Conservation (phyloP, 2,888 invertebrate genomes). For the Meteorus cinctellus region DNA sequence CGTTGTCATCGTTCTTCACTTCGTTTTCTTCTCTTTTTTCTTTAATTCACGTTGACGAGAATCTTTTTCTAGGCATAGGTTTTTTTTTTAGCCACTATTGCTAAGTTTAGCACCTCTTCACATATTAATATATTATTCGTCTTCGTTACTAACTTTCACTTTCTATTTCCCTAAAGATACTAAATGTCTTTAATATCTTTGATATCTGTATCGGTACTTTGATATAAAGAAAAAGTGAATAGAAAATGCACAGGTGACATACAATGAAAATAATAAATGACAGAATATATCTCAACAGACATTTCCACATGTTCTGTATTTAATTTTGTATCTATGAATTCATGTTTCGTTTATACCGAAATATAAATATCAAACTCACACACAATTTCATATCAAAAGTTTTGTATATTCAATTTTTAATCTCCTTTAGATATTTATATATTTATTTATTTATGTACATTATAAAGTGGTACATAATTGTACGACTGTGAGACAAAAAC, state of each 20-base stretch:
- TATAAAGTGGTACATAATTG: neutral
- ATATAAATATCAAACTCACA: neutral
- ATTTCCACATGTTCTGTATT: neutral
- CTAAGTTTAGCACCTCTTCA: conserved; percentile 54
- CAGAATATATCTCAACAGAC: neutral
- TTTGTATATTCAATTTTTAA: neutral
- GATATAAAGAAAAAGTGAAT: neutral
- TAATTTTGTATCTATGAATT: neutral
- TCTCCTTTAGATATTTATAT: neutral
- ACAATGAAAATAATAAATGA: neutral
- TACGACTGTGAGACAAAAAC: neutral
- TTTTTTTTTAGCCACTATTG: neutral
- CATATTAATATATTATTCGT: conserved; percentile 20
- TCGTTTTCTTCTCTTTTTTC: neutral
- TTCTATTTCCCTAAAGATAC: neutral
- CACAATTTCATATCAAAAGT: neutral
- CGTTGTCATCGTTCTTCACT: neutral
- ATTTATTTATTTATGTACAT: too few species aligned
- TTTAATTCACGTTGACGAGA: conserved; percentile 16
- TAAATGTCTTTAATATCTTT: neutral
- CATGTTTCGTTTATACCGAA: neutral
- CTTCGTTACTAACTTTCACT: conserved; percentile 17
- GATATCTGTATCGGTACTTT: neutral
- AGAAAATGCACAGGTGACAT: neutral
- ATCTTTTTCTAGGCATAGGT: conserved; percentile 12